These are phyloP conservation scores for Radopholus similis DNA, from an alignment of 1,140 invertebrate species.

Conservation along the genomic window DNA sequence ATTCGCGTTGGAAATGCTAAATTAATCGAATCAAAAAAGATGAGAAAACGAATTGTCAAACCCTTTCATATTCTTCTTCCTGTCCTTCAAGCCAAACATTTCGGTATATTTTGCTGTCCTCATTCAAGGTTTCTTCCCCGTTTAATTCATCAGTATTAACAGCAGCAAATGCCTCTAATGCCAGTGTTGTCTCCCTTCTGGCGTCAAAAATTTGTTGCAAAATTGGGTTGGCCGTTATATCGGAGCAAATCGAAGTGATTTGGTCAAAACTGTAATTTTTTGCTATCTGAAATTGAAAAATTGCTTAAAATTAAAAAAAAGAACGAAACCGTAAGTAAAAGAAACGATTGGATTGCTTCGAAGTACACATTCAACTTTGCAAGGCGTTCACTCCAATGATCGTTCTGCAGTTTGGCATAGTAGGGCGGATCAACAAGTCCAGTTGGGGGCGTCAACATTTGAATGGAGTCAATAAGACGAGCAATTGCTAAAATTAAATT, in stretches of 20 bases:
- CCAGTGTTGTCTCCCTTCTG: background rate
- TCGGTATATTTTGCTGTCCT: too few relatives aligned
- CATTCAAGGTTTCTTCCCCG: too few relatives aligned
- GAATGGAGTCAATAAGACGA: background rate
- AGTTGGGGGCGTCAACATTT: background rate
- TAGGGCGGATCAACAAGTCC: background rate
- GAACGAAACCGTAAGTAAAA: constrained; percentile 13
- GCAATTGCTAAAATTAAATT: too few relatives aligned
- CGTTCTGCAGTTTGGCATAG: background rate
- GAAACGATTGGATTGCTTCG: background rate
- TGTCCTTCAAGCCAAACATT: too few relatives aligned
- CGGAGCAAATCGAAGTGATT: background rate
- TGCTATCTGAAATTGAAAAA: background rate
- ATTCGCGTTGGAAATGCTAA: background rate
- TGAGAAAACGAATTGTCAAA: background rate
- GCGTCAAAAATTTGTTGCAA: background rate
- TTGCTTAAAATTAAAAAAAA: background rate
- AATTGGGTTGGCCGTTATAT: background rate
- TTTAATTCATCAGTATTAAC: too few relatives aligned
- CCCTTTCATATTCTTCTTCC: too few relatives aligned
- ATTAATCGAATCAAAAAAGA: background rate
- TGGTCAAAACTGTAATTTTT: background rate
- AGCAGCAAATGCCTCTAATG: background rate
- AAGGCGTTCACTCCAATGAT: background rate
- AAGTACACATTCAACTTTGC: background rate